Evolutionary conservation across 2,113 vertebrate species (phyloP), one percentile per base, ranked within the genome.

Genomic region (Zapus hudsonius): DNA sequence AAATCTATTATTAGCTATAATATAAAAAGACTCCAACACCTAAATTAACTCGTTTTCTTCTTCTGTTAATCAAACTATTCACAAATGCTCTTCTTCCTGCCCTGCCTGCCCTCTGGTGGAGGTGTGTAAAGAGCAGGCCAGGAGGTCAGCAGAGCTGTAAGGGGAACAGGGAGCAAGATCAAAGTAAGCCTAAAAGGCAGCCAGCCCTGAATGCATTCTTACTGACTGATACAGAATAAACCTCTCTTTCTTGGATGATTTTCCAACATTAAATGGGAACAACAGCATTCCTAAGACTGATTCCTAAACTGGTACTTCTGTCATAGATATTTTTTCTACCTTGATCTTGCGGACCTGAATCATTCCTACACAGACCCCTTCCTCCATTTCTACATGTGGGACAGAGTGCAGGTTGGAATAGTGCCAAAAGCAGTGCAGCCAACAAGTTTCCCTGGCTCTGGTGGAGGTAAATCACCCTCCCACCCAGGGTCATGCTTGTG

Each of bases 71-170:
- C 64, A 67, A 81, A 74, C 40, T 38, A 31, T 23, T 61, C 55
- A 61, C n/a, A 67, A 57, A 0, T 3, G 72, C 52, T 95, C 29
- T 66, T 84, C 80, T 84, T 89, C 20, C 93, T 83, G 64, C 17
- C 73, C 89, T 87, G 82, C 84, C 88, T 83, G 85, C 85, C 82
- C 78, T 93, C 94, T 96, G 92, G 74, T 91, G 88, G 93, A 95
- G 52, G 73, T 94, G 75, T 63, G 52, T 75, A 23, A 93, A 47
- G 33, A 89, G 72, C 69, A 76, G 57, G 25, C 36, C 64, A 57
- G 57, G n/a, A 82, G 40, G 64, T 52, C 31, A 57, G 66, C 36
- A 29, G 55, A 66, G 23, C 20, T 31, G 3, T 5, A 55, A 59
- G 40, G 12, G 31, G 13, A 84, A 16, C 10, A 9, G 16, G n/a